Conservation (phyloP, 2,113 vertebrate genomes). For the Pomatostomus ruficeps region DNA sequence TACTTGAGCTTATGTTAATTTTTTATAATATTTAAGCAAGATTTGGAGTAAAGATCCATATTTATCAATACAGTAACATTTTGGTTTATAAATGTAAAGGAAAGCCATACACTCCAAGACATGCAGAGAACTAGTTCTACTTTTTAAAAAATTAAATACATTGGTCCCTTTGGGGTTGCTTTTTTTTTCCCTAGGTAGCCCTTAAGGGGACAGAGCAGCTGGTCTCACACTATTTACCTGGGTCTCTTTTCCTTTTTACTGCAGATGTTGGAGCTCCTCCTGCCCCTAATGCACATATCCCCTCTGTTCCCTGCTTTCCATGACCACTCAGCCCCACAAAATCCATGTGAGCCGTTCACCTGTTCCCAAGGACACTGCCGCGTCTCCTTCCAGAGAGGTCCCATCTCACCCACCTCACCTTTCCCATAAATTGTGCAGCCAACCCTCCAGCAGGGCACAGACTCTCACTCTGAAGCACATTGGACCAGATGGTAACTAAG, state of each 20-base stretch:
- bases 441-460: accelerated
- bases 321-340: background rate
- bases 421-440: background rate
- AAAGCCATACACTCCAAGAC: background rate
- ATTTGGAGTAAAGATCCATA: background rate
- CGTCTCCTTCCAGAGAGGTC: accelerated
- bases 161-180: background rate
- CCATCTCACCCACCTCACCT: background rate
- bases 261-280: background rate
- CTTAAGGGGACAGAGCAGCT: background rate
- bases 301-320: background rate
- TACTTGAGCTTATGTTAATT: background rate
- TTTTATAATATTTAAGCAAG: background rate
- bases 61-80: background rate
- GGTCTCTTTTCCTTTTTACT: background rate
- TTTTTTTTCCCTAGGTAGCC: background rate
- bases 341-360: accelerated
- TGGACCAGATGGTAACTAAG: background rate
- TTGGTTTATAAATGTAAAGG: background rate
- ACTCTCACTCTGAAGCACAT: background rate
- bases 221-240: background rate
- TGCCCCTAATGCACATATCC: accelerated
- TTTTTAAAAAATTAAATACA: background rate
- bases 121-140: background rate
- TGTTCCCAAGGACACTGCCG: background rate